Percentiles rank a stretch among this genome's conserved stretches.
phyloP scores from a whole-genome alignment of 2,888 invertebrate species.

The Drosophila glabriapex region DNA sequence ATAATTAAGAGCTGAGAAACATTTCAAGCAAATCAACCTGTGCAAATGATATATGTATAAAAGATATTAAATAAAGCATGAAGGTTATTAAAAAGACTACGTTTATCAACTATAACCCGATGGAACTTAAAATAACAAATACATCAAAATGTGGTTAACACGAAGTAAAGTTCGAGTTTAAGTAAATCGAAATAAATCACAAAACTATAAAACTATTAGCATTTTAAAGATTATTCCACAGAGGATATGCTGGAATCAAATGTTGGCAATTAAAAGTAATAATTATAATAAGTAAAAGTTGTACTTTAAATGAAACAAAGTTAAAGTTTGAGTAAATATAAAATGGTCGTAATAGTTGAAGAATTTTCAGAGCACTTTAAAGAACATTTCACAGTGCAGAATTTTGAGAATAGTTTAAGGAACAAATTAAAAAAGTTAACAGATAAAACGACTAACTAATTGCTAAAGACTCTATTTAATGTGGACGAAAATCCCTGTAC shows the following conservation, averaged over 20 bases:
- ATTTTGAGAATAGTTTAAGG: neutral
- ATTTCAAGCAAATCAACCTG: neutral
- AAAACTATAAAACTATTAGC: neutral
- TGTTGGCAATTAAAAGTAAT: neutral
- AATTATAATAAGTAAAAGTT: neutral
- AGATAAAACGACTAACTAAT: neutral
- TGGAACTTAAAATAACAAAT: neutral
- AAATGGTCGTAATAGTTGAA: neutral
- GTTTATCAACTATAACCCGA: neutral
- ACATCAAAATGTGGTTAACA: neutral
- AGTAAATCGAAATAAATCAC: neutral
- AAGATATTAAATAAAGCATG: neutral
- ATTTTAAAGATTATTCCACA: neutral
- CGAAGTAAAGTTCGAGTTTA: neutral
- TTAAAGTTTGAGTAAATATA: neutral
- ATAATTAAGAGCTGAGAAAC: neutral
- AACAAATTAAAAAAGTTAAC: neutral
- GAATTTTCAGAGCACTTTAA: neutral
- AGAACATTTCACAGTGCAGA: neutral
- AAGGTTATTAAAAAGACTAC: neutral
- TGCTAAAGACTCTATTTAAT: neutral
- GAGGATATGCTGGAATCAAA: neutral
- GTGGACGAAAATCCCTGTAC: fast-evolving
- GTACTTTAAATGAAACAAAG: neutral
- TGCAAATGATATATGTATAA: neutral